Percentiles rank a stretch among this genome's conserved stretches.
Evolutionary conservation across 2,797 vertebrate genomes (phyloP).

Genomic region (Rhynchotus rufescens): DNA sequence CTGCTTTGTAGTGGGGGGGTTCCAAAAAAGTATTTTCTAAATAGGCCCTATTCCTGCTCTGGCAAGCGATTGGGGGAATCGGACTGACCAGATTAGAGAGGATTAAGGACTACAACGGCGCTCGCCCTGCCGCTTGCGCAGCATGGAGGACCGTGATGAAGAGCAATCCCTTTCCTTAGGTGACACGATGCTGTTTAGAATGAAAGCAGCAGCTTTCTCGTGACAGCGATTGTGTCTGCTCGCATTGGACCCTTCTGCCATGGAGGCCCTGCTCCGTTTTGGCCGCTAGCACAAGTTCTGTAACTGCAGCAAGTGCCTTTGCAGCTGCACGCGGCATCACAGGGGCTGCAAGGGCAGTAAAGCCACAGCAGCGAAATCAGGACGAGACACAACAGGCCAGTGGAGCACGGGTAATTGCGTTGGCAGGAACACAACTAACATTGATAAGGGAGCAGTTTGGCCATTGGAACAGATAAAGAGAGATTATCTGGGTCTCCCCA

Average conservation of each 20-base stretch:
- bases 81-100: background rate
- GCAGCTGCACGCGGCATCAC: background rate
- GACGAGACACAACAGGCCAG: background rate
- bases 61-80: background rate
- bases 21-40: background rate
- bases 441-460: background rate
- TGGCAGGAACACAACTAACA: background rate
- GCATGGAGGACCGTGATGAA: background rate
- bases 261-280: background rate
- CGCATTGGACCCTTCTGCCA: background rate
- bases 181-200: background rate
- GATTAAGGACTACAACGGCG: background rate
- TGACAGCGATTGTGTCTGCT: background rate
- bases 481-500: conserved; percentile 11
- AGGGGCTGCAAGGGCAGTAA: background rate
- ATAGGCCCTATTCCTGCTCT: background rate
- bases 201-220: background rate
- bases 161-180: background rate
- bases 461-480: background rate
- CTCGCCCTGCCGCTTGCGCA: too few relatives aligned
- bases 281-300: background rate
- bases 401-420: background rate
- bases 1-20: background rate
- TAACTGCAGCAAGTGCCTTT: background rate
- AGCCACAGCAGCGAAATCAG: background rate